These are phyloP conservation scores for Scrobipalpa costella DNA, from an alignment of 2,888 invertebrate genomes.

Conservation along the genomic window DNA sequence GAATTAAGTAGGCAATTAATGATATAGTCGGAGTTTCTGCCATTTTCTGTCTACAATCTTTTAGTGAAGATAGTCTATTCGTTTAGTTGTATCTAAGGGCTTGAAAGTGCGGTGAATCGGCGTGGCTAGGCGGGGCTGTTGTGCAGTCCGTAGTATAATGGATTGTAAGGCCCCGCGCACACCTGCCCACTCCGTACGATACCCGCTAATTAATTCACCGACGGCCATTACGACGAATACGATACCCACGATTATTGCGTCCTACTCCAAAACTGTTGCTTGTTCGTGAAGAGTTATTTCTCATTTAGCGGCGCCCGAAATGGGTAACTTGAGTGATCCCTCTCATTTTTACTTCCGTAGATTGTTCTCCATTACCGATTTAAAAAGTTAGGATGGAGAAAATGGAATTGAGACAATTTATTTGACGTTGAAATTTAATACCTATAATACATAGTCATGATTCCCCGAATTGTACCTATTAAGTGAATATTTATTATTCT, in stretches of 20 bases:
- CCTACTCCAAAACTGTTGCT: constrained; percentile 52
- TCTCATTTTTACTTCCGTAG: constrained; percentile 32
- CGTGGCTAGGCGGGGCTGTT: constrained; percentile 51
- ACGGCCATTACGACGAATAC: constrained; percentile 61
- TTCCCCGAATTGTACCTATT: too few species aligned
- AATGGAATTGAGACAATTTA: too few species aligned
- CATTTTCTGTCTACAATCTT: constrained; percentile 9
- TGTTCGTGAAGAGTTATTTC: constrained; percentile 52
- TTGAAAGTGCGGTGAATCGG: constrained; percentile 56
- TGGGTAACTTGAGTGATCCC: constrained; percentile 47
- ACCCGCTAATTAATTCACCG: constrained; percentile 72
- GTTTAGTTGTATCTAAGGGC: constrained; percentile 28
- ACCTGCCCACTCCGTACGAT: constrained; percentile 62
- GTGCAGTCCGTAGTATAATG: constrained; percentile 60
- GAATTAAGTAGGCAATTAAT: constrained; percentile 43
- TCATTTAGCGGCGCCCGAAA: constrained; percentile 43
- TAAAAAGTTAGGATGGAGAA: neutral
- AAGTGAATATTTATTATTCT: too few species aligned
- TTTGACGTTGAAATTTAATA: too few species aligned
- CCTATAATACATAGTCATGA: too few species aligned
- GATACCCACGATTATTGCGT: constrained; percentile 60
- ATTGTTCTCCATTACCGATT: neutral
- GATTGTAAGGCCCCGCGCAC: constrained; percentile 66
- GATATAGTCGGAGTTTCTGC: constrained; percentile 32
- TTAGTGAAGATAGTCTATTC: constrained; percentile 24